Evolutionary conservation across 2,888 invertebrate genomes (phyloP).

Genomic region (Agapostemon virescens): DNA sequence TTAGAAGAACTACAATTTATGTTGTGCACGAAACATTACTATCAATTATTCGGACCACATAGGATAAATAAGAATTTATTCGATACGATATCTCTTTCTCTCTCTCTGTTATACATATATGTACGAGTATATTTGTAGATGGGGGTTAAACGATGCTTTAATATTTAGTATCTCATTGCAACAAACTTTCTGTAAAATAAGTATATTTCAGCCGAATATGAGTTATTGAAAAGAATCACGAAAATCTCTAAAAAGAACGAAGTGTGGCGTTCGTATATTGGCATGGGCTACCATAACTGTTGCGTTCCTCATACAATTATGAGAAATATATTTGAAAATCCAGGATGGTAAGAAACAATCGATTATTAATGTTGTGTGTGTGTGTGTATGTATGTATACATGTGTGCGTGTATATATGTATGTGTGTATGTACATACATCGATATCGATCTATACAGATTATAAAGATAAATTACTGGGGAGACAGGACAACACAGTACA

Average conservation of each 20-base stretch:
- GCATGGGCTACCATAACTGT: constrained; percentile 99
- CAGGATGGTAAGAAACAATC: constrained; percentile 92
- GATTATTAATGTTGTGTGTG: no score
- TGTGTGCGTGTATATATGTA: no score
- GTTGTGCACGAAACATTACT: neutral
- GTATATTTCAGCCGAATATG: constrained; percentile 90
- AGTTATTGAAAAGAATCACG: constrained; percentile 90
- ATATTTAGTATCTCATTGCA: neutral
- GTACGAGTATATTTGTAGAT: neutral
- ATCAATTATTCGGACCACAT: neutral
- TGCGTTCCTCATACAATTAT: constrained; percentile 97
- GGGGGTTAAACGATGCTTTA: neutral
- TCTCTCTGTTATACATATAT: neutral
- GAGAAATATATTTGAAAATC: constrained; percentile 99
- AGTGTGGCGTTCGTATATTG: constrained; percentile 97
- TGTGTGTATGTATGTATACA: no score
- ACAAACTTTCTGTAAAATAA: neutral
- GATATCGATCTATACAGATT: neutral
- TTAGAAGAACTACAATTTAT: neutral
- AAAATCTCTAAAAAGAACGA: constrained; percentile 93
- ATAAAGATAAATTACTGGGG: constrained; percentile 49
- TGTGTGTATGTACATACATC: neutral
- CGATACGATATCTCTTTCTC: neutral
- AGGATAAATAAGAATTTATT: neutral
- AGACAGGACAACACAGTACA: constrained; percentile 97